phyloP scores from a whole-genome alignment of 1,140 invertebrate genomes.

The Goniozus legneri region DNA sequence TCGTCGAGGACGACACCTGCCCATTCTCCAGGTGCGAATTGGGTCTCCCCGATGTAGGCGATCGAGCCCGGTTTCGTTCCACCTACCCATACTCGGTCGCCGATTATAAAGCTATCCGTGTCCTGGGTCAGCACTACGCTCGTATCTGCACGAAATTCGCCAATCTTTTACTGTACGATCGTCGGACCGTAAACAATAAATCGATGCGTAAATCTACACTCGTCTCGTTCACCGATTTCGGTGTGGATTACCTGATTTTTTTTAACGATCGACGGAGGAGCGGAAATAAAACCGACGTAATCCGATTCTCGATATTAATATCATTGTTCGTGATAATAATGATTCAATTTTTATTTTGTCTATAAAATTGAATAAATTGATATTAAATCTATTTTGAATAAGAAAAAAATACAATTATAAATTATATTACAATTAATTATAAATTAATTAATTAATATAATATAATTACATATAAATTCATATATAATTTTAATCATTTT shows the following conservation, averaged over 20 bases:
- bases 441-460: background rate
- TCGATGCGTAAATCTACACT: too few relatives aligned
- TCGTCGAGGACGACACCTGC: conserved; percentile 94
- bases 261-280: too few relatives aligned
- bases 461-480: background rate
- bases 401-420: too few relatives aligned
- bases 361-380: too few relatives aligned
- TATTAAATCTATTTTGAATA: too few relatives aligned
- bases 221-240: background rate
- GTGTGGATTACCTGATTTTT: background rate
- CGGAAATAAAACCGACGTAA: too few relatives aligned
- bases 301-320: too few relatives aligned
- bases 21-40: conserved; percentile 95
- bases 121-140: conserved; percentile 82
- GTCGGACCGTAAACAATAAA: background rate
- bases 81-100: conserved; percentile 92
- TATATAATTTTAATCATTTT: background rate
- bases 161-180: background rate
- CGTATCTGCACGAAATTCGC: conserved; percentile 61
- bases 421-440: too few relatives aligned
- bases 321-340: background rate
- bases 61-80: conserved; percentile 93
- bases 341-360: too few relatives aligned
- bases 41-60: conserved; percentile 96
- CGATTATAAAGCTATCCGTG: conserved; percentile 93